Percentiles rank a stretch among this genome's conserved stretches.
These are phyloP conservation scores for Hirtodrosophila alboralis DNA, from an alignment of 2,888 invertebrate genomes.

Conservation along the genomic window DNA sequence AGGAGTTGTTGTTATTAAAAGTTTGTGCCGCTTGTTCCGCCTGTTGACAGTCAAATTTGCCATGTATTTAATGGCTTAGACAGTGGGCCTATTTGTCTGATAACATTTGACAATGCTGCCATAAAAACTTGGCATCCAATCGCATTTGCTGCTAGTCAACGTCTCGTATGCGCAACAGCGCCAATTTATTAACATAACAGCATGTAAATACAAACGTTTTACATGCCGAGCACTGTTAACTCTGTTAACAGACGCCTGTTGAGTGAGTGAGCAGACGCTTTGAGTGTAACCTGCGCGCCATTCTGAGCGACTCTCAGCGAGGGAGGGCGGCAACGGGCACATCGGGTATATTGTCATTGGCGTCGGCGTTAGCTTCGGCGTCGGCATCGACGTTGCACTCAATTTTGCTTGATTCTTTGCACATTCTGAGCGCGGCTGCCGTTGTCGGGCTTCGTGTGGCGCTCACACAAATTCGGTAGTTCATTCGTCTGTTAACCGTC, in stretches of 20 bases:
- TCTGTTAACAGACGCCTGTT: slow-evolving; percentile 13
- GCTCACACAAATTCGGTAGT: slow-evolving; percentile 74
- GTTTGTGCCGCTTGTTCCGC: slow-evolving; percentile 57
- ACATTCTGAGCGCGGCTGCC: slow-evolving; percentile 68
- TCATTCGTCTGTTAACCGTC: slow-evolving; percentile 78
- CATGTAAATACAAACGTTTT: slow-evolving; percentile 48
- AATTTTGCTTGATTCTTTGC: slow-evolving; percentile 39
- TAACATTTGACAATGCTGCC: slow-evolving; percentile 41
- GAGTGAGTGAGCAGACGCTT: slow-evolving; percentile 43
- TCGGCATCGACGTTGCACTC: slow-evolving; percentile 23
- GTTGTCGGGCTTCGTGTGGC: slow-evolving; percentile 67
- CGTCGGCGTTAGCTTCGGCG: slow-evolving; percentile 13
- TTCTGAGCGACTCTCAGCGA: slow-evolving; percentile 35
- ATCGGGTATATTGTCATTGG: too few relatives aligned
- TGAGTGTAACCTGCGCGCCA: slow-evolving; percentile 72
- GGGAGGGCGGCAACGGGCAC: slow-evolving; percentile 21
- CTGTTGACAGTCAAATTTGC: slow-evolving; percentile 71
- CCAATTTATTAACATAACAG: slow-evolving; percentile 15
- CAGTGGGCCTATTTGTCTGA: slow-evolving; percentile 50
- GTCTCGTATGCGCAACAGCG: slow-evolving; percentile 33
- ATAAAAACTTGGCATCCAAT: slow-evolving; percentile 27
- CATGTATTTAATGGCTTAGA: slow-evolving; percentile 74
- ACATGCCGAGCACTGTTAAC: slow-evolving; percentile 41
- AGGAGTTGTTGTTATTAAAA: slow-evolving; percentile 52
- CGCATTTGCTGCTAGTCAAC: slow-evolving; percentile 13